Evolutionary conservation across 2,113 vertebrate genomes (phyloP), one percentile per base, ranked within the genome.

Genomic region (Brachionichthys hirsutus): DNA sequence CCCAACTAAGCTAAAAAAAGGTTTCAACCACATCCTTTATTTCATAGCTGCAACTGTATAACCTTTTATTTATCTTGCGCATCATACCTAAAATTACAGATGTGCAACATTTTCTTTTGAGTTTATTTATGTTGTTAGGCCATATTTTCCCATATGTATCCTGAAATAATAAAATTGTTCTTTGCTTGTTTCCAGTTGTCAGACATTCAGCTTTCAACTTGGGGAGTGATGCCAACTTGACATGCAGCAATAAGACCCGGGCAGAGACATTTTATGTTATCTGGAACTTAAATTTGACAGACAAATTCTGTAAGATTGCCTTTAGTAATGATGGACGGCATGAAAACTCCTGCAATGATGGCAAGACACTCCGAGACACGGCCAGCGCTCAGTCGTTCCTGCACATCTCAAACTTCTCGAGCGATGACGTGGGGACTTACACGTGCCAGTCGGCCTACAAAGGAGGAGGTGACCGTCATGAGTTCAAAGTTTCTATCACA

Each of bases 321-420:
- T 42, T 42, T 1, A n/a, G 0, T 7, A 2, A 1, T 1, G 4
- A 16, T 0, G 66, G 51, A 1, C 0, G 0, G 9, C 6, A 0
- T 0, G 0, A 4, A 0, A 12, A 88, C 80, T 9, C 12, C 5
- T 92, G 91, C 56, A 20, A 40, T 0, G 88, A 86, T 67, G 73
- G 77, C 10, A 90, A 86, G 48, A 49, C 18, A 0, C 55, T 90
- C 7, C 14, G 0, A 12, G 82, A 80, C 53, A 64, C 57, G 2
- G 56, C 81, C 20, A 46, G n/a, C 0, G 49, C 11, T 55, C 19
- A 49, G 24, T 70, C 65, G 1, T 79, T 82, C 43, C 84, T 92
- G 61, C 46, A 75, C 60, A 89, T 92, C 67, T 81, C 89, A 24
- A 24, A 82, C 0, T 75, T 92, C 55, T 82, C 87, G 7, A 0